Base-by-base conservation (phyloP, 2,888 invertebrate species). In the Leptopilina drosophilae region DNA sequence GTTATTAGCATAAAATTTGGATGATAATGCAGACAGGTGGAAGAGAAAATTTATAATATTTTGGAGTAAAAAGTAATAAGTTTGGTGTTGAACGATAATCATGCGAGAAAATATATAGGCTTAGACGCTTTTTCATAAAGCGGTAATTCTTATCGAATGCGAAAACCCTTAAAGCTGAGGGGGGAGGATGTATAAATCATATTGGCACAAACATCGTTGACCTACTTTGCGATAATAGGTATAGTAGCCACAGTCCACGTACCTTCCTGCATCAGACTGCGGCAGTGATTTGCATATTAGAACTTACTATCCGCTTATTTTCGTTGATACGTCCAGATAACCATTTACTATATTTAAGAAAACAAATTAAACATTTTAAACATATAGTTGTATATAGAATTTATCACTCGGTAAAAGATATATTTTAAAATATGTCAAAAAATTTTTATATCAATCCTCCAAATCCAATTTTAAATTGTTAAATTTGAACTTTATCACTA, bases 221-320 rank as follows among this genome's bases (percentile, higher is more conserved):
- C 87, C 88, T 84, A 87, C 85, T 87, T 42, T 88, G 83, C 81
- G 81, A 59, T 84, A 83, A 84, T 82, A 80, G 79, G 79, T 80
- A n/a, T n/a, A 80, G 33, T 49, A 49, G 49, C 49, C 49, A 49
- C 11, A 9, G 49, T 78, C 67, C 77, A 64, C 26, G 33, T 67
- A 56, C 65, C 69, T 83, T 81, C 80, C 83, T 82, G 82, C 83
- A 42, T 42, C 42, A 82, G 78, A 82, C 77, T 75, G 75, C 83
- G 83, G 65, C 85, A 77, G 82, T 85, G 82, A 85, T 86, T 86
- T 85, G 83, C 85, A 85, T 85, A 85, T 84, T 77, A 78, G 83
- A 77, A 56, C 33, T 3, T 33, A 33, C 66, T 78, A 64, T 66
- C 20, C 79, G 67, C 66, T 78, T 84, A 79, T 79, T 67, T 76